Conservation (phyloP, 2,113 vertebrate genomes). For the Hyperopisus bebe region DNA sequence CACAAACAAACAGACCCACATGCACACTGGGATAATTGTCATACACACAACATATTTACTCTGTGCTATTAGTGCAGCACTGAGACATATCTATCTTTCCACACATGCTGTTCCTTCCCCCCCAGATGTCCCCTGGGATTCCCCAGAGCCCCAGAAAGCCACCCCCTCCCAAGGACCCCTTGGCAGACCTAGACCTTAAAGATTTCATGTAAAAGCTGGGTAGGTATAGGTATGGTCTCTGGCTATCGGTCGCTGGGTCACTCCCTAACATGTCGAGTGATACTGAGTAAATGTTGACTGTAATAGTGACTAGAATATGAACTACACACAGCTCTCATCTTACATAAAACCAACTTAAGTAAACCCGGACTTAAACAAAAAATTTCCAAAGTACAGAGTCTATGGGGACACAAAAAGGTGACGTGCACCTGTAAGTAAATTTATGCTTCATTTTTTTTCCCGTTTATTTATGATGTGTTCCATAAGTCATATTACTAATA, state of each 20-base stretch:
- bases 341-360: neutral
- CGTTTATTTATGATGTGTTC: neutral
- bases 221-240: neutral
- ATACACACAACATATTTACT: neutral
- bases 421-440: neutral
- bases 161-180: constrained; percentile 87
- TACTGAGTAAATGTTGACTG: neutral
- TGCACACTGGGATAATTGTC: neutral
- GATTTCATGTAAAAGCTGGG: constrained; percentile 89
- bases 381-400: neutral
- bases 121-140: constrained; percentile 63
- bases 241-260: neutral
- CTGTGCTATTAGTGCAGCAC: neutral
- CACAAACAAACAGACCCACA: constrained; percentile 12
- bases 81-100: neutral
- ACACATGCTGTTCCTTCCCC: neutral
- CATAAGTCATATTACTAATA: neutral
- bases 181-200: constrained; percentile 99
- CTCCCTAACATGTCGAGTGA: neutral
- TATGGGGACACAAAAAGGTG: neutral
- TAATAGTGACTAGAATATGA: neutral
- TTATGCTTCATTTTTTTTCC: neutral
- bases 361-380: neutral
- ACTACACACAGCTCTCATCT: neutral
- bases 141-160: constrained; percentile 96